Percentiles rank a stretch among this genome's conserved stretches.
Evolutionary conservation across 1,140 invertebrate genomes (phyloP).

Genomic region (Schlechtendalia chinensis): DNA sequence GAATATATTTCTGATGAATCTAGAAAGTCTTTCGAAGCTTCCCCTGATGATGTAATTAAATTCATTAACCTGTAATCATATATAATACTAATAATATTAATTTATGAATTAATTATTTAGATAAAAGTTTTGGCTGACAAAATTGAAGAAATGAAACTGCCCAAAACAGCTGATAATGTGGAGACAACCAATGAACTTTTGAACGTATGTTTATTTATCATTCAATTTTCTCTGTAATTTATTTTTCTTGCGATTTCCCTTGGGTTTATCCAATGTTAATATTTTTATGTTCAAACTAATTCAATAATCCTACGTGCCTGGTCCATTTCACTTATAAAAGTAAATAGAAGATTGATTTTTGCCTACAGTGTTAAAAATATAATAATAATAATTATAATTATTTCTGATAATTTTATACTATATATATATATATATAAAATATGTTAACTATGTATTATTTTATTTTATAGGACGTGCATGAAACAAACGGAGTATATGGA

Average conservation of each 20-base stretch:
- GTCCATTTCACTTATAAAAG: too few species aligned
- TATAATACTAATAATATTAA: background rate
- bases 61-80: background rate
- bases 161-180: slow-evolving; percentile 26
- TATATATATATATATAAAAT: too few species aligned
- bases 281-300: too few species aligned
- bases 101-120: background rate
- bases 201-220: slow-evolving; percentile 1
- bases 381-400: too few species aligned
- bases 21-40: background rate
- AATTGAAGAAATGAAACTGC: slow-evolving; percentile 35
- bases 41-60: slow-evolving; percentile 35
- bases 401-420: too few species aligned
- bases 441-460: too few species aligned
- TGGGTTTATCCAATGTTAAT: background rate
- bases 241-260: background rate
- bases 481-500: slow-evolving; percentile 10
- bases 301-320: too few species aligned
- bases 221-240: background rate
- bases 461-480: background rate
- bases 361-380: too few species aligned
- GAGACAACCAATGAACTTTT: background rate
- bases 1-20: background rate
- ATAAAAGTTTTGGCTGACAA: slow-evolving; percentile 16
- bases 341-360: too few species aligned